A percentile compares a stretch with the other conserved stretches of the same genome.
Conservation (phyloP, 1,140 invertebrate species). For the Phthorimaea operculella region DNA sequence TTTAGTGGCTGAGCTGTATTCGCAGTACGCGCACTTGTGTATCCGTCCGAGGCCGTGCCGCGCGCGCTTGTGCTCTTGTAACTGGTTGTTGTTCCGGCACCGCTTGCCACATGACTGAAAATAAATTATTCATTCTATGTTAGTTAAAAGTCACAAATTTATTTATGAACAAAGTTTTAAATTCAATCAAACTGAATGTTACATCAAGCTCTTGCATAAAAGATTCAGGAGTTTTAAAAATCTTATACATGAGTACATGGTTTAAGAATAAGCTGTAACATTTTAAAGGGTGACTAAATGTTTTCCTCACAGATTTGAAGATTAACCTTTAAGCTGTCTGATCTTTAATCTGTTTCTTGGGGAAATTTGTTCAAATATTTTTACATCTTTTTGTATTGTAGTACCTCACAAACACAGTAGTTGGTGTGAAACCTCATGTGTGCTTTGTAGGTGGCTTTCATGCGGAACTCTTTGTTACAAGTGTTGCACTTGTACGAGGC, state of each 20-base stretch:
- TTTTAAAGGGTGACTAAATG: too few relatives aligned
- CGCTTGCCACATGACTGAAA: constrained; percentile 50
- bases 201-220: background rate
- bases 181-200: background rate
- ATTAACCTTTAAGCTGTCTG: too few relatives aligned
- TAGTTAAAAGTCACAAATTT: background rate
- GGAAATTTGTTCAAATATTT: too few relatives aligned
- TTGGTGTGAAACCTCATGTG: constrained; percentile 51
- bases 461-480: constrained; percentile 46
- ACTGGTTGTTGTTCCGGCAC: constrained; percentile 50
- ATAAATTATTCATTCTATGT: background rate
- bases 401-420: constrained; percentile 53
- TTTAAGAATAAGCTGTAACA: too few relatives aligned
- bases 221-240: background rate
- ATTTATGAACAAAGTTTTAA: background rate
- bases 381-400: too few relatives aligned
- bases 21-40: constrained; percentile 53
- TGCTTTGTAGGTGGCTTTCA: constrained; percentile 48
- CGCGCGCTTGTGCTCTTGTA: constrained; percentile 53
- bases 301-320: too few relatives aligned
- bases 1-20: constrained; percentile 53
- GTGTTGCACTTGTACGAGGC: constrained; percentile 33
- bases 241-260: background rate
- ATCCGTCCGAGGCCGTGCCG: constrained; percentile 46
- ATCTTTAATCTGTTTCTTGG: too few relatives aligned